phyloP scores from a whole-genome alignment of 2,888 invertebrate species.

The Tetragonisca angustula region DNA sequence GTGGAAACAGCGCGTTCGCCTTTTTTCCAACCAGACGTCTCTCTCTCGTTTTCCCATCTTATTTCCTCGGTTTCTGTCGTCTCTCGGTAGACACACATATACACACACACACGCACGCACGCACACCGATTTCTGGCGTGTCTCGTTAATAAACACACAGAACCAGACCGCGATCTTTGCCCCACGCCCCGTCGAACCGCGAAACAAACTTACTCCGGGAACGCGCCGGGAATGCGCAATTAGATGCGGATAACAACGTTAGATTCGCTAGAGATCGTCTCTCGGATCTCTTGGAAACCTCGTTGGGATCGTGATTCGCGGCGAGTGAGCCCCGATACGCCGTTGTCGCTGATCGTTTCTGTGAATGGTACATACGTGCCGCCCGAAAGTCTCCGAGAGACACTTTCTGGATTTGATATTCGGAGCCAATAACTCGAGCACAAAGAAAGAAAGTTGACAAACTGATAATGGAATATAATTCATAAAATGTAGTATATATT shows the following conservation, averaged over 20 bases:
- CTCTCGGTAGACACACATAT: conserved; percentile 38
- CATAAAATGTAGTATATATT: too few relatives aligned
- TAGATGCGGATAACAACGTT: conserved; percentile 2
- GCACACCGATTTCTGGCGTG: conserved; percentile 46
- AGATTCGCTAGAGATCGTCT: neutral
- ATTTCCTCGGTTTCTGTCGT: neutral
- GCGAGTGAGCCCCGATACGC: too few relatives aligned
- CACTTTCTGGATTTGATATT: too few relatives aligned
- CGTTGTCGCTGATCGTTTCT: too few relatives aligned
- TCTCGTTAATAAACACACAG: conserved; percentile 57
- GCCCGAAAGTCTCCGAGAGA: too few relatives aligned
- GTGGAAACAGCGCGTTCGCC: conserved; percentile 58
- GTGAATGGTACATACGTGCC: too few relatives aligned
- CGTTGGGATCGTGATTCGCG: neutral
- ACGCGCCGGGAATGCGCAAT: neutral
- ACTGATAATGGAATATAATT: too few relatives aligned
- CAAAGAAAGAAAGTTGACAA: too few relatives aligned
- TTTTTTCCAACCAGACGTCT: neutral
- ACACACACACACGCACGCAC: conserved; percentile 50
- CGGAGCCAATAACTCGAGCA: too few relatives aligned
- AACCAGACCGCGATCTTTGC: neutral
- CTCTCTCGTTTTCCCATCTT: neutral
- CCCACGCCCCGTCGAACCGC: neutral
- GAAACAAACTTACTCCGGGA: neutral
- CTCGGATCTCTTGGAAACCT: neutral